phyloP scores from a whole-genome alignment of 2,797 vertebrate species.

The Nyctalus aviator region DNA sequence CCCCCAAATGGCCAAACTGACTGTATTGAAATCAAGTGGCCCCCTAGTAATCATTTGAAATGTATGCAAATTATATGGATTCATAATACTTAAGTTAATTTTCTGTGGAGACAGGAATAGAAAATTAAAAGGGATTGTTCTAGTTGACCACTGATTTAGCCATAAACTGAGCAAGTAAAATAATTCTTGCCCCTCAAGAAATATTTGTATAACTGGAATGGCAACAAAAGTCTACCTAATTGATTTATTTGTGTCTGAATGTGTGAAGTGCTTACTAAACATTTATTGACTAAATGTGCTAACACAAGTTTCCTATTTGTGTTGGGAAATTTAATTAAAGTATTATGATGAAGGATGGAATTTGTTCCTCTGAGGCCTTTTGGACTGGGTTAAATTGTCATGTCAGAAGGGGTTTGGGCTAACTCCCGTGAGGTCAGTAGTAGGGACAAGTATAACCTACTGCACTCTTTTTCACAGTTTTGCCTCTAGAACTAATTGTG shows the following conservation, averaged over 20 bases:
- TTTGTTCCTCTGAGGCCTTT: background rate
- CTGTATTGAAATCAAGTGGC: background rate
- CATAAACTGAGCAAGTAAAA: background rate
- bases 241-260: slow-evolving; percentile 7
- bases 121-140: background rate
- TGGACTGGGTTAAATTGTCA: background rate
- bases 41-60: background rate
- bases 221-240: background rate
- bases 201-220: background rate
- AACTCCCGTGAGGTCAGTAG: background rate
- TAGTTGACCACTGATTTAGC: background rate
- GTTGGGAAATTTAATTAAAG: background rate
- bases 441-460: fast-evolving
- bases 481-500: background rate
- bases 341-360: background rate
- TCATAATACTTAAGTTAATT: background rate
- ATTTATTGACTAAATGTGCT: slow-evolving; percentile 33
- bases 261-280: background rate
- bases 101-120: background rate
- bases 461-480: background rate
- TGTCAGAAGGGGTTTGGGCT: background rate
- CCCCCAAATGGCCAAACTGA: background rate
- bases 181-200: background rate
- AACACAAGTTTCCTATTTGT: background rate
- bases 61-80: background rate